Evolutionary conservation across 2,113 vertebrate species (phyloP).

Genomic region (Toxostoma redivivum): DNA sequence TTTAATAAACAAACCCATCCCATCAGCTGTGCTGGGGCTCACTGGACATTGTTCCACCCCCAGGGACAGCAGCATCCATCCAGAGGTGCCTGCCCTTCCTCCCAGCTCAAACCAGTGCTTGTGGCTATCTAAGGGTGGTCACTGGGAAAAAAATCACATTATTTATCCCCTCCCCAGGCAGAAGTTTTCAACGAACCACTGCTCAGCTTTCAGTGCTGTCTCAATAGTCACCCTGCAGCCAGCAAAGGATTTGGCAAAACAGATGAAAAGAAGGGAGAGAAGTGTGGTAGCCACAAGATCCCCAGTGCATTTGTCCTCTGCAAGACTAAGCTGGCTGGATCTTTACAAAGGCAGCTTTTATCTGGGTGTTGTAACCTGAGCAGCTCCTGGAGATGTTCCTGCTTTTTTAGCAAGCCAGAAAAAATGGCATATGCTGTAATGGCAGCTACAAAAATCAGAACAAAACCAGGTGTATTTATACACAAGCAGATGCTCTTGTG

Average conservation of each 20-base stretch:
- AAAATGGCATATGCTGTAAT: not conserved
- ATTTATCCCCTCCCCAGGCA: not conserved
- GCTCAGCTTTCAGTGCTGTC: not conserved
- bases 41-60: not conserved
- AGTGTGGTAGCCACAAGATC: not conserved
- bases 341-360: not conserved
- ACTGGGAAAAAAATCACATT: not conserved
- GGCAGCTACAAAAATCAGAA: not conserved
- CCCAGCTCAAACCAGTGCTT: not conserved
- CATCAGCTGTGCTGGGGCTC: not conserved
- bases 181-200: not conserved
- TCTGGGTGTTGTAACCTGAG: not conserved
- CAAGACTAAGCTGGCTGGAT: not conserved
- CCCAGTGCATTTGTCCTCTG: not conserved
- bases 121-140: not conserved
- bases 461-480: not conserved
- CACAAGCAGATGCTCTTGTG: not conserved
- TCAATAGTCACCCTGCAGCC: not conserved
- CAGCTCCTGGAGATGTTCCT: not conserved
- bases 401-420: not conserved
- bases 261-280: not conserved
- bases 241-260: constrained; percentile 4
- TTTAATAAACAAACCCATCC: constrained; percentile 7
- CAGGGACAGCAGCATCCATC: not conserved
- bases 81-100: not conserved